These are phyloP conservation scores for Nothobranchius kuhntae DNA, from an alignment of 2,113 vertebrate genomes.

Conservation along the genomic window DNA sequence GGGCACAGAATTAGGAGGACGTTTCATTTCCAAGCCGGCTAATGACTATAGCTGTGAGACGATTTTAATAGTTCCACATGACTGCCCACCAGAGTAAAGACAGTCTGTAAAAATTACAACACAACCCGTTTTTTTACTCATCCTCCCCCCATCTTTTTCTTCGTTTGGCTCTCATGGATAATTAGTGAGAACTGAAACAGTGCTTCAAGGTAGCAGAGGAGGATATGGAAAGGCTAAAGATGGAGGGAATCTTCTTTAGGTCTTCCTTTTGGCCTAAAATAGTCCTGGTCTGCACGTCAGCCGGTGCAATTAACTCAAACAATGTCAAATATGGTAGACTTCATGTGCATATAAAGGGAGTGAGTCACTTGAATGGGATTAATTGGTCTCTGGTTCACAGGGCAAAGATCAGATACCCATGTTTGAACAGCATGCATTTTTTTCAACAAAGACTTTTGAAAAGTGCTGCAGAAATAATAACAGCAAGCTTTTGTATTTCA, in stretches of 20 bases:
- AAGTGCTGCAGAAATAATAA: neutral
- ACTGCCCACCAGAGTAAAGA: constrained; percentile 56
- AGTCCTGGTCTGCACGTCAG: constrained; percentile 47
- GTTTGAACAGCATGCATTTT: constrained; percentile 20
- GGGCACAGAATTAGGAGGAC: constrained; percentile 53
- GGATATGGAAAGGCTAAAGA: constrained; percentile 41
- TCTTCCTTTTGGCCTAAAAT: constrained; percentile 53
- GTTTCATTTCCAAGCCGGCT: constrained; percentile 61
- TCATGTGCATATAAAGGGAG: constrained; percentile 35
- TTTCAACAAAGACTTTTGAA: constrained; percentile 5
- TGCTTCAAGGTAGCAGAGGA: constrained; percentile 62
- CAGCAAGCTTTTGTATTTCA: neutral
- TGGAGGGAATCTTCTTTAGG: constrained; percentile 43
- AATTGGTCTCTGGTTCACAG: constrained; percentile 47
- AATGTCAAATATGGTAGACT: constrained; percentile 60
- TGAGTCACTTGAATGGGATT: constrained; percentile 52
- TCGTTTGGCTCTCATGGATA: constrained; percentile 52
- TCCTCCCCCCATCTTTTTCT: constrained; percentile 1
- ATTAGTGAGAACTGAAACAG: constrained; percentile 66
- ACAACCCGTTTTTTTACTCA: constrained; percentile 7
- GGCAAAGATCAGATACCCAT: constrained; percentile 32
- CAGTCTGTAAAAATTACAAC: constrained; percentile 57
- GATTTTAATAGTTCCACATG: constrained; percentile 71
- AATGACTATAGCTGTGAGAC: constrained; percentile 63
- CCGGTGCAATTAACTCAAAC: constrained; percentile 65